A percentile compares a stretch with the other conserved stretches of the same genome.
phyloP scores from a whole-genome alignment of 2,888 invertebrate species.

The Aphidius colemani region DNA sequence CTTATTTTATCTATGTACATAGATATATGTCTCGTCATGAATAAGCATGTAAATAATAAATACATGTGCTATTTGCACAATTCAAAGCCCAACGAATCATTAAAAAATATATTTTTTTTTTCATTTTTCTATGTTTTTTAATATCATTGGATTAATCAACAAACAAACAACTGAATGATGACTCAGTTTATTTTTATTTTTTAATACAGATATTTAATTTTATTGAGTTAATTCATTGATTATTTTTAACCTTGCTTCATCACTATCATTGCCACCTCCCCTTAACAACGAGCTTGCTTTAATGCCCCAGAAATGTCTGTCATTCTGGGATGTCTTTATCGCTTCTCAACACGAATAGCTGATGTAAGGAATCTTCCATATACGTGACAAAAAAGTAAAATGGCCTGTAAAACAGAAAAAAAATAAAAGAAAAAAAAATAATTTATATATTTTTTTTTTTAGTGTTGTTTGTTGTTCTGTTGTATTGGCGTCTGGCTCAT shows the following conservation, averaged over 20 bases:
- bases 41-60: no score
- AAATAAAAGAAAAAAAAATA: no score
- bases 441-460: no score
- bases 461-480: no score
- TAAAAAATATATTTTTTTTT: no score
- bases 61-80: no score
- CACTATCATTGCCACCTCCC: neutral
- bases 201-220: neutral
- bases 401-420: neutral
- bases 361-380: constrained; percentile 12
- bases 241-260: neutral
- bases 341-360: constrained; percentile 21
- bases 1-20: constrained; percentile 13
- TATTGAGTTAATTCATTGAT: neutral
- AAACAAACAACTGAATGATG: no score
- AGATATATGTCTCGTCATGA: neutral
- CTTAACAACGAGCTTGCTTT: constrained; percentile 14
- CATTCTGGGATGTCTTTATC: constrained; percentile 24
- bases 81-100: no score
- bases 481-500: no score
- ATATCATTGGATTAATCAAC: no score
- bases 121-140: no score
- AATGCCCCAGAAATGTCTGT: constrained; percentile 27
- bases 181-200: neutral
- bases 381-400: constrained; percentile 11